A percentile compares a stretch with the other conserved stretches of the same genome.
phyloP scores from a whole-genome alignment of 2,797 vertebrate species.

The Microctenopoma steveboyesi region DNA sequence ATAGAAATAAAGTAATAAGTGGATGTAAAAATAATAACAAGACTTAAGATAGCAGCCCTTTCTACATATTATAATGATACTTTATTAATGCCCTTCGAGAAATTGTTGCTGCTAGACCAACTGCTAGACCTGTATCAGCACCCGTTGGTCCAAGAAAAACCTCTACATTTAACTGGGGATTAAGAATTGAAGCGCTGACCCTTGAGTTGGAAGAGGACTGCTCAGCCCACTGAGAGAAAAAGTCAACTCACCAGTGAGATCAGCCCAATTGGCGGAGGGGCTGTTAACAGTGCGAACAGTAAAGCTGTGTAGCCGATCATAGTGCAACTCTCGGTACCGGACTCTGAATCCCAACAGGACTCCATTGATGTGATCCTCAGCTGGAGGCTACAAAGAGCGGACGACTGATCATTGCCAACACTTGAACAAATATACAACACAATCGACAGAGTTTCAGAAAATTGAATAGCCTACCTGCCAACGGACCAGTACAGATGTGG shows the following conservation, averaged over 20 bases:
- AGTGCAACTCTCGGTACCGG: slow-evolving; percentile 90
- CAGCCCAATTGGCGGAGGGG: slow-evolving; percentile 86
- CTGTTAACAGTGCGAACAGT: slow-evolving; percentile 84
- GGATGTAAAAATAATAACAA: background rate
- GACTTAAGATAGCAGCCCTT: background rate
- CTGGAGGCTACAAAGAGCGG: slow-evolving; percentile 86
- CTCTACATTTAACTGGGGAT: too few relatives aligned
- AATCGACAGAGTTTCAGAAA: background rate
- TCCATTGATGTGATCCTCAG: slow-evolving; percentile 95
- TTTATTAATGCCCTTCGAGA: too few relatives aligned
- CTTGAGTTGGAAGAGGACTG: too few relatives aligned
- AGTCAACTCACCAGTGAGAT: slow-evolving; percentile 89
- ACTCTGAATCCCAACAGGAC: slow-evolving; percentile 94
- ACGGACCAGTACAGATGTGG: slow-evolving; percentile 93
- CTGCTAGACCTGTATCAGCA: too few relatives aligned
- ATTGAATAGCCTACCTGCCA: slow-evolving; percentile 88
- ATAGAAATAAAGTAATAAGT: slow-evolving; percentile 12
- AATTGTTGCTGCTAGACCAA: too few relatives aligned
- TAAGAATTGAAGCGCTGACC: too few relatives aligned
- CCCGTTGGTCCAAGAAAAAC: too few relatives aligned
- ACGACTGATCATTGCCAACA: slow-evolving; percentile 23
- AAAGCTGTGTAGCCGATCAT: slow-evolving; percentile 88
- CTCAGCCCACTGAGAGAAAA: background rate
- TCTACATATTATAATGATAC: background rate
- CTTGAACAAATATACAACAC: background rate